Evolutionary conservation across 53 echinoderm and acorn worm genomes (phyloP).

Genomic region (Paracentrotus lividus): DNA sequence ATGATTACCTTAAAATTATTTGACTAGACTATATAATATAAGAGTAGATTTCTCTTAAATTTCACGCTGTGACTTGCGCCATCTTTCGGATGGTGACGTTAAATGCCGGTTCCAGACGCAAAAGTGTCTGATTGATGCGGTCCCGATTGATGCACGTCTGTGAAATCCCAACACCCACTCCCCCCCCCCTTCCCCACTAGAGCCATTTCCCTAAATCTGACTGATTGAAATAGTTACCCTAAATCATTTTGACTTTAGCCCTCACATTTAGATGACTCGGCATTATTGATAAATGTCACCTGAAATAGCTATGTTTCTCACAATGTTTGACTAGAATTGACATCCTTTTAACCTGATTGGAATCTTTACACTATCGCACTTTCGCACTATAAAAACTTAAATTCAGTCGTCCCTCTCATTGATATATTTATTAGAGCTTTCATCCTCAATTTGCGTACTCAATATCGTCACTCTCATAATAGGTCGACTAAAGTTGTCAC

Average conservation of each 20-base stretch:
- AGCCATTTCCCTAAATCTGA: background rate
- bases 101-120: no score
- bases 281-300: background rate
- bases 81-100: no score
- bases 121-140: no score
- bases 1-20: background rate
- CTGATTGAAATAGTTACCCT: background rate
- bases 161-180: no score
- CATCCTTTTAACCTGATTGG: no score
- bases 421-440: background rate
- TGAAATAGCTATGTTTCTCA: background rate
- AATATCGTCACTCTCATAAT: background rate
- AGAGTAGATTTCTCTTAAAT: no score
- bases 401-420: no score
- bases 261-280: background rate
- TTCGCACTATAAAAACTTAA: no score
- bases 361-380: no score
- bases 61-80: no score
- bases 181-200: background rate
- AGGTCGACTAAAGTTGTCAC: background rate
- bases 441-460: background rate
- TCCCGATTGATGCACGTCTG: no score
- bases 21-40: no score
- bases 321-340: background rate
- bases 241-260: background rate